Base-by-base conservation (phyloP, 2,888 invertebrate species). In the Plusia festucae region DNA sequence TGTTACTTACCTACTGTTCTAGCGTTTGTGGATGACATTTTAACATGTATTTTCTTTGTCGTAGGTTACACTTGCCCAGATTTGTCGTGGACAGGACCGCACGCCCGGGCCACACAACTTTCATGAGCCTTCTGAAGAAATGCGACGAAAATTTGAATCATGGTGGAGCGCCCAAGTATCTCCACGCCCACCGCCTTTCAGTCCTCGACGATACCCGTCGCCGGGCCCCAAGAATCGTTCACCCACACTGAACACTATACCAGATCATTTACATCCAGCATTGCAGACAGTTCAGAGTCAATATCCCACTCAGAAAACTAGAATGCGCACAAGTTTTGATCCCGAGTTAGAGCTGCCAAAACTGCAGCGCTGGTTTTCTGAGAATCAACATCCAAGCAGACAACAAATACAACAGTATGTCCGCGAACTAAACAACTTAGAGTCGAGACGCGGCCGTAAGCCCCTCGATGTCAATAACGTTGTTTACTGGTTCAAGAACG, bases 401-500 rank as follows among this genome's bases (percentile, higher is more conserved):
- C 98, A 99, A 85, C 99, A 99, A 94, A 99, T 99, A 87, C 98
- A 99, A 83, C 98, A 98, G 76, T 99, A 99, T 92, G 98, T 99
- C 64, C 97, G 98, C 82, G 99, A 99, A 87, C 94, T 99, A 76
- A 99, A 99, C 90, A 97, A 97, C 68, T 93, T 99, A 73, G 99
- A 99, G 86, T 99, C 99, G 58, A 96, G 99, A 51, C 96, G 98
- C 60, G 99, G 99, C 0, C 96, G 99, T 55, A 99, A 99, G 86
- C 99, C 99, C 0, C 95, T 99, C 60, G 99, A 99, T 91, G 97
- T 99, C 5, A 99, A 99, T 87, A 99, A 99, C 88, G 99, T 99
- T 16, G 99, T 99, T 16, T 98, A 98, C 86, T 98, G 98, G 98
- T 99, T 99, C 93, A 99, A 99, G 90, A 99, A 99, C 88, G 99